Percentiles rank a stretch among this genome's conserved stretches.
phyloP scores from a whole-genome alignment of 2,797 vertebrate genomes.

The Spea hammondii region DNA sequence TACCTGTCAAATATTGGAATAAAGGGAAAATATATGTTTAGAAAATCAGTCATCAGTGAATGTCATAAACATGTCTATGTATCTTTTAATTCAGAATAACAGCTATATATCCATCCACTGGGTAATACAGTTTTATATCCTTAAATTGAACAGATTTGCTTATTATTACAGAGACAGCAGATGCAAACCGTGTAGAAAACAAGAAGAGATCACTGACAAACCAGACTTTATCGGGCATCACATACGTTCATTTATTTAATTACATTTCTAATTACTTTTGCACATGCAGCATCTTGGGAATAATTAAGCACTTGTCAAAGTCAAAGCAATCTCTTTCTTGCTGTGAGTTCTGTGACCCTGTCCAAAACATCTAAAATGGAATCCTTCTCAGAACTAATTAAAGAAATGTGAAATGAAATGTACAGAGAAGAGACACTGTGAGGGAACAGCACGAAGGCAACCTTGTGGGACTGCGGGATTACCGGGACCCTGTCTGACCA shows the following conservation, averaged over 20 bases:
- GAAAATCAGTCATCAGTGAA: no score
- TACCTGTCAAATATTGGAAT: no score
- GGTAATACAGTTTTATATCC: neutral
- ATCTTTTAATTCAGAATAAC: no score
- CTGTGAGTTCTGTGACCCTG: conserved; percentile 43
- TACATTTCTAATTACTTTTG: conserved; percentile 48
- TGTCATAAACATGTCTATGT: no score
- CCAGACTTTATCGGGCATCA: conserved; percentile 31
- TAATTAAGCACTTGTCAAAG: conserved; percentile 51
- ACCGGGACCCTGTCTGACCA: no score
- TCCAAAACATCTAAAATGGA: conserved; percentile 38
- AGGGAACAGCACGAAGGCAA: no score
- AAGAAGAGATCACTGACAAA: conserved; percentile 28
- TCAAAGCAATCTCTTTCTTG: conserved; percentile 48
- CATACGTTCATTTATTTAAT: conserved; percentile 49
- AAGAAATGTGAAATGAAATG: neutral
- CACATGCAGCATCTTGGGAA: conserved; percentile 44
- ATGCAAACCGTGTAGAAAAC: conserved; percentile 7
- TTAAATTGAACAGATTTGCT: neutral
- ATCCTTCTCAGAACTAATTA: conserved; percentile 38
- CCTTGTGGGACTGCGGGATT: no score
- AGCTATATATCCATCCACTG: no score
- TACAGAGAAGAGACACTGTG: neutral
- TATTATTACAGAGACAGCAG: neutral
- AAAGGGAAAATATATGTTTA: no score